Evolutionary conservation across 2,113 vertebrate genomes (phyloP), one percentile per base, ranked within the genome.

Genomic region (Miniopterus natalensis): DNA sequence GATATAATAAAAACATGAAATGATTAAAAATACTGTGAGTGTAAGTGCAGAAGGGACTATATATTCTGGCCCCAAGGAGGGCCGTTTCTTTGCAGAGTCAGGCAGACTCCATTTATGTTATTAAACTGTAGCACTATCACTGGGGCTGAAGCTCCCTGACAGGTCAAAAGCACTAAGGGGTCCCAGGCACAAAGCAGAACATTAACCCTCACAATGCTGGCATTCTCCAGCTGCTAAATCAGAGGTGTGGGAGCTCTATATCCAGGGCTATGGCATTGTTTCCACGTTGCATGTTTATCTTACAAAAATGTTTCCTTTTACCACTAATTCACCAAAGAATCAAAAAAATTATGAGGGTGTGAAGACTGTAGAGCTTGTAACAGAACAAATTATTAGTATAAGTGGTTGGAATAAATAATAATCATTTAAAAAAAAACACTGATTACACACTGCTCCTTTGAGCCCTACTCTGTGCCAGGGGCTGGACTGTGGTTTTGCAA

Each of bases 91-190:
- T 73, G 90, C 96, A 61, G 84, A 84, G 94, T 80, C 96, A 23
- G 96, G 96, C 96, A 94, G n/a, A 70, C 79, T 92, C 92, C 95
- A 96, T 95, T 92, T 92, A 85, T 55, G 83, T 84, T 78, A 90
- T 63, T 88, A 92, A 95, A 88, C 1, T 68, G 95, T 36, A 49
- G 77, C 18, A 23, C 73, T 78, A 42, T 59, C 79, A 75, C 87
- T 86, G 81, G 61, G 66, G 90, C 86, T 97, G 78, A 87, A 40
- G 96, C 87, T 93, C 74, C 80, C 70, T 0, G 53, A 78, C 90
- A 42, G 6, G 63, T 93, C 94, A 86, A 83, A 92, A 79, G 90
- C 92, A 88, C 90, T 86, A 88, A 63, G 36, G 6, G 36, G 42
- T 89, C 59, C 25, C 49, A 9, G 0, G 89, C 59, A 27, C 45